Evolutionary conservation across 2,888 invertebrate species (phyloP).

Genomic region (Gymnosoma rotundatum): DNA sequence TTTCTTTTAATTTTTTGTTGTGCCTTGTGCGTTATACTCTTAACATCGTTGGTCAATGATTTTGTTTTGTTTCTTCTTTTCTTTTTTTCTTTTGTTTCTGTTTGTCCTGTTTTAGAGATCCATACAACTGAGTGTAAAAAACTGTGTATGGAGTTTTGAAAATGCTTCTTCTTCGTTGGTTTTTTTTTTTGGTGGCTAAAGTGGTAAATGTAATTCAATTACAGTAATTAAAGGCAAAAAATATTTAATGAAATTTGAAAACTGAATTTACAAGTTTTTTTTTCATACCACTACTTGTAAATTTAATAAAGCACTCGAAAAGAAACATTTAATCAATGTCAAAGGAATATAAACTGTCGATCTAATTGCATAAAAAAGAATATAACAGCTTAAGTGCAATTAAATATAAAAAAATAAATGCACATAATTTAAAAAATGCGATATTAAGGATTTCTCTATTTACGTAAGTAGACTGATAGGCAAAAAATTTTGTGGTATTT

Average conservation of each 20-base stretch:
- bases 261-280: background rate
- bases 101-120: conserved; percentile 38
- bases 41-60: conserved; percentile 64
- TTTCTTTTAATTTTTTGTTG: conserved; percentile 43
- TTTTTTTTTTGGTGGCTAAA: conserved; percentile 46
- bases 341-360: too few relatives aligned
- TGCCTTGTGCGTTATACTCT: conserved; percentile 36
- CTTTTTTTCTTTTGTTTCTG: conserved; percentile 14
- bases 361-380: too few relatives aligned
- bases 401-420: too few relatives aligned
- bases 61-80: conserved; percentile 37
- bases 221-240: conserved; percentile 64
- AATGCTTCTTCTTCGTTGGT: conserved; percentile 15
- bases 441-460: too few relatives aligned
- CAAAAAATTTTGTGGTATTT: too few relatives aligned
- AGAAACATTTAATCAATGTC: background rate
- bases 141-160: too few relatives aligned
- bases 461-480: too few relatives aligned
- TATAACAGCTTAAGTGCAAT: too few relatives aligned
- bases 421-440: too few relatives aligned
- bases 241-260: conserved; percentile 59
- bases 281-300: conserved; percentile 1
- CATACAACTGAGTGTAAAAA: conserved; percentile 3
- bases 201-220: conserved; percentile 70
- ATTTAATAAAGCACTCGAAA: conserved; percentile 42